Evolutionary conservation across 2,113 vertebrate genomes (phyloP), one percentile per base, ranked within the genome.

Genomic region (Parus major): DNA sequence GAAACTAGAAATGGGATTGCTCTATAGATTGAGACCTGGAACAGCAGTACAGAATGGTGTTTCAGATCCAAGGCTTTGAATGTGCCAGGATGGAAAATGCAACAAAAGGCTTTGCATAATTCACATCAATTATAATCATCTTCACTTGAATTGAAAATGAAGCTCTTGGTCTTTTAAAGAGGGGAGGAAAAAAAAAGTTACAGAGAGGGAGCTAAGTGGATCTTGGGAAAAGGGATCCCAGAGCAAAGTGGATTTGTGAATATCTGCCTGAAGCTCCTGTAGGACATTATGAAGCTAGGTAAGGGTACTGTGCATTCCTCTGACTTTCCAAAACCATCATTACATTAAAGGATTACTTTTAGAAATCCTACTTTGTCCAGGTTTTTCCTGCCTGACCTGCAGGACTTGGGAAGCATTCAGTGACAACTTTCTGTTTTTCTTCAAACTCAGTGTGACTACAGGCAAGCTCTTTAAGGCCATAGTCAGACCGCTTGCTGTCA

Each of bases 91-190:
- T 49, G 55, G 65, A 91, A 94, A 86, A 82, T 35, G 65, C 15
- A 7, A 90, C 90, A 94, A 93, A 91, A 71, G 44, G 28, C 44
- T 93, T 73, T 92, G 72, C 87, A 90, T 92, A 96, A 96, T 94
- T 94, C 87, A 55, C 88, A 93, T 89, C 49, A 96, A 79, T 95
- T 95, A 93, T 73, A 95, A 95, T 95, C 47, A 88, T 91, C 68
- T 89, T 95, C 60, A 82, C 57, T 23, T 90, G 78, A 92, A 85
- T 52, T 95, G 55, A 91, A 92, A 96, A 91, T 81, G 9, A 94
- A 66, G 33, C 69, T 94, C 31, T 68, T 66, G n/a, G 69, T 86
- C 52, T 85, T 55, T 47, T 83, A 81, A 79, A 83, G 31, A 63
- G 36, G 42, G 9, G 31, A 75, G 53, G 69, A 77, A 53, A 21